Conservation (phyloP, 2,113 vertebrate species). For the Phyllostomus hastatus region DNA sequence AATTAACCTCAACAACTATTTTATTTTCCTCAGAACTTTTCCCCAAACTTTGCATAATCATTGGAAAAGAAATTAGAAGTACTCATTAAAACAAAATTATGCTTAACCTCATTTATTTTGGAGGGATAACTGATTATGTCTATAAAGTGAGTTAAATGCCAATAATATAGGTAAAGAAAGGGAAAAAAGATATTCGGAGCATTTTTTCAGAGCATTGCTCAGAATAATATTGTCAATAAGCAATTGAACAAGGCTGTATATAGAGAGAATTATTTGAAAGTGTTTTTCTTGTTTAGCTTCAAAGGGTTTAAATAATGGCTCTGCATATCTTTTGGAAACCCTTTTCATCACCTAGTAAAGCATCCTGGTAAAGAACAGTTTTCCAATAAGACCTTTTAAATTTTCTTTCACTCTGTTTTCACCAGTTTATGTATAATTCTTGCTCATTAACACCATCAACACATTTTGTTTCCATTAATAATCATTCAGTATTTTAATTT, state of each 20-base stretch:
- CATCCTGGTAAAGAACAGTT: neutral
- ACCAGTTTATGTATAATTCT: neutral
- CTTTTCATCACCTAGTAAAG: neutral
- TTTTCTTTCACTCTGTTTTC: neutral
- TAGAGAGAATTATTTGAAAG: neutral
- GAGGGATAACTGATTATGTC: constrained; percentile 37
- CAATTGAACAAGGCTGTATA: neutral
- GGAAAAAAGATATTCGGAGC: neutral
- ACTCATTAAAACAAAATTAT: constrained; percentile 26
- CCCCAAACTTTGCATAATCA: neutral
- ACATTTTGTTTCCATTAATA: neutral
- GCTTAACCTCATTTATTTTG: constrained; percentile 33
- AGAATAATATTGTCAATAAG: constrained; percentile 16
- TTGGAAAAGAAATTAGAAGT: constrained; percentile 16
- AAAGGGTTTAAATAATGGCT: neutral
- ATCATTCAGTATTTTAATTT: neutral
- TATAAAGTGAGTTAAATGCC: neutral
- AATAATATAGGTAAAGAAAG: constrained; percentile 30
- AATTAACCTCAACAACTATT: constrained; percentile 2
- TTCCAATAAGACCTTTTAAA: neutral
- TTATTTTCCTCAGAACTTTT: neutral
- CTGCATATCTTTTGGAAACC: neutral
- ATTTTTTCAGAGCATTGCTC: neutral
- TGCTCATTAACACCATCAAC: neutral
- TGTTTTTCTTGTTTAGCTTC: neutral